Evolutionary conservation across 1,140 invertebrate species (phyloP), one percentile per base, ranked within the genome.

Genomic region (Leptinotarsa defecta): DNA sequence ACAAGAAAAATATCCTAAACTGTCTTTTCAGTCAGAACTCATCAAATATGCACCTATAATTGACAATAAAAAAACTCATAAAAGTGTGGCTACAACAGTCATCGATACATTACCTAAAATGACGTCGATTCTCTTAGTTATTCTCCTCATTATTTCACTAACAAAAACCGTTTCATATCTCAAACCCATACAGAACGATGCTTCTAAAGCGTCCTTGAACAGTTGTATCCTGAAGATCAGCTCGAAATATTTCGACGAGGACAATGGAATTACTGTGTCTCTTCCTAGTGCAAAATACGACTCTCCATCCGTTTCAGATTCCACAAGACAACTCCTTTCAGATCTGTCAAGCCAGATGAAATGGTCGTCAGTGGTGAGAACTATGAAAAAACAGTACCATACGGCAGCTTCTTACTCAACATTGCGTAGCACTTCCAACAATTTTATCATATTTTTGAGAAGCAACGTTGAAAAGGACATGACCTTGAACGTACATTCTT

Each of bases 1-100:
- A 74, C 19, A 52, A 19, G 63, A 64, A 22, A 70, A 75, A 20
- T 13, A 69, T 43, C 34, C 8, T 43, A 43, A 43, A 43, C 11
- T 11, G 34, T 43, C 52, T 17, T 57, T 57, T 17, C 15, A 57
- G 4, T 57, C 4, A 57, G 52, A n/a, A 57, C 52, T 57, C 52
- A 57, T 57, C n/a, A 57, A 57, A 5, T n/a, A 57, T 57, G 52
- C n/a, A 57, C 52, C 52, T 4, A 17, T 57, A 57, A 57, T 57
- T 15, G 52, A 17, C 52, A 19, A 57, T 4, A 57, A 57, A 43
- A 57, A 57, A 19, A 8, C 52, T 5, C n/a, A 57, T 57, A 57
- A 57, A 57, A 43, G 34, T 8, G 34, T 43, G 8, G 34, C 34
- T 11, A 11, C 6, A 43, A 43, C 8, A 43, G 34, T 43, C 34